Percentiles rank a stretch among this genome's conserved stretches.
These are phyloP conservation scores for Phainopepla nitens DNA, from an alignment of 2,113 vertebrate genomes.

Conservation along the genomic window DNA sequence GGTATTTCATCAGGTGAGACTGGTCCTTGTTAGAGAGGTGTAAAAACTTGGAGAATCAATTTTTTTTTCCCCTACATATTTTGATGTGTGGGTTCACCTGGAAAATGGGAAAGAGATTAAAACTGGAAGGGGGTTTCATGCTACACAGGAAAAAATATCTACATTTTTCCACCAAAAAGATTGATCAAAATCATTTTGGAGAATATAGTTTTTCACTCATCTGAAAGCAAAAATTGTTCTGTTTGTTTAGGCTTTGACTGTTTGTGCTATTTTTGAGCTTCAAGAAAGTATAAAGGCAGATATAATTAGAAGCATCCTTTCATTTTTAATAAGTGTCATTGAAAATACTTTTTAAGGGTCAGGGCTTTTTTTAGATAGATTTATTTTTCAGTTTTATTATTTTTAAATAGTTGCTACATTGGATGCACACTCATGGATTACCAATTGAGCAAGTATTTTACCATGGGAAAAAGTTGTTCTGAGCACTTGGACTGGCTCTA, in stretches of 20 bases:
- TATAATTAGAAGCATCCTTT: neutral
- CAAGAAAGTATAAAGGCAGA: neutral
- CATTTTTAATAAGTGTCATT: neutral
- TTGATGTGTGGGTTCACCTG: neutral
- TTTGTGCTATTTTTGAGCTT: neutral
- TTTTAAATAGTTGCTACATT: neutral
- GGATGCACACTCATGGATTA: neutral
- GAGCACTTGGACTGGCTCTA: neutral
- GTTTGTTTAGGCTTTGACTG: neutral
- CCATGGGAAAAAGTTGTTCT: neutral
- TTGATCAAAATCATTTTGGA: neutral
- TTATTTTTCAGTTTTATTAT: neutral
- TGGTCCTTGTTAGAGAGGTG: slow-evolving; percentile 25
- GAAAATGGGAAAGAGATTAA: neutral
- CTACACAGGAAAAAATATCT: neutral
- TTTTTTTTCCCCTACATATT: neutral
- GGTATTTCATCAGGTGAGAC: slow-evolving; percentile 33
- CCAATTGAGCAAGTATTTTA: neutral
- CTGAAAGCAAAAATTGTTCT: neutral
- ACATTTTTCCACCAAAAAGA: neutral
- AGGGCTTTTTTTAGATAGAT: neutral
- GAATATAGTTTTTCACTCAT: neutral
- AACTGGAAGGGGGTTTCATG: neutral
- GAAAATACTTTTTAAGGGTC: neutral
- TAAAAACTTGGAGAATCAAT: slow-evolving; percentile 8